Evolutionary conservation across 2,797 vertebrate species (phyloP).

Genomic region (Artibeus lituratus): DNA sequence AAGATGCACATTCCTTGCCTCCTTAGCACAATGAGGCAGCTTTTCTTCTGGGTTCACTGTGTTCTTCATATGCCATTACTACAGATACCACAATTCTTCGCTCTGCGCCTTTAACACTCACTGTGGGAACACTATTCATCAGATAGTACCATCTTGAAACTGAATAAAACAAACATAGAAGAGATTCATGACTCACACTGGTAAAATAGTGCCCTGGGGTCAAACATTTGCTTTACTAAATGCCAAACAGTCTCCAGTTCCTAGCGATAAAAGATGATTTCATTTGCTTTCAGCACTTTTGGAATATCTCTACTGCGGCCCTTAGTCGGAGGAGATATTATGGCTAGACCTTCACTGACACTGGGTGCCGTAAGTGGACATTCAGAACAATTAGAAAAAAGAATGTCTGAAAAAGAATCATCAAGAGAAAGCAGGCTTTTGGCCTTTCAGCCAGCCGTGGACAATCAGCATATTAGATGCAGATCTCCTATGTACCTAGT

Average conservation of each 20-base stretch:
- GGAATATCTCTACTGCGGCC: background rate
- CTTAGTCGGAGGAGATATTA: constrained; percentile 14
- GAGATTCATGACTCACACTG: constrained; percentile 5
- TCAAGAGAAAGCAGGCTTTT: background rate
- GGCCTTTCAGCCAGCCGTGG: background rate
- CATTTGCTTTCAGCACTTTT: constrained; percentile 27
- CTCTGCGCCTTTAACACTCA: constrained; percentile 4
- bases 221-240: constrained; percentile 64
- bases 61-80: background rate
- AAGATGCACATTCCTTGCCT: background rate
- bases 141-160: constrained; percentile 51
- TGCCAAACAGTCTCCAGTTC: constrained; percentile 49
- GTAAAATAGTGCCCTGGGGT: constrained; percentile 50
- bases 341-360: background rate
- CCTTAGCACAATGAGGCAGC: background rate
- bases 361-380: background rate
- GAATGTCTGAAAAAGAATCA: background rate
- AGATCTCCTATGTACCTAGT: background rate
- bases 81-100: background rate
- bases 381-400: constrained; percentile 38
- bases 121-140: constrained; percentile 41
- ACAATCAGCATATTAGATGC: background rate
- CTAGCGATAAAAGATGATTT: constrained; percentile 63
- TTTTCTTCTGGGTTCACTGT: background rate
- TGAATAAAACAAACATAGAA: constrained; percentile 62